These are phyloP conservation scores for Cetonia aurata DNA, from an alignment of 2,888 invertebrate species.

Conservation along the genomic window DNA sequence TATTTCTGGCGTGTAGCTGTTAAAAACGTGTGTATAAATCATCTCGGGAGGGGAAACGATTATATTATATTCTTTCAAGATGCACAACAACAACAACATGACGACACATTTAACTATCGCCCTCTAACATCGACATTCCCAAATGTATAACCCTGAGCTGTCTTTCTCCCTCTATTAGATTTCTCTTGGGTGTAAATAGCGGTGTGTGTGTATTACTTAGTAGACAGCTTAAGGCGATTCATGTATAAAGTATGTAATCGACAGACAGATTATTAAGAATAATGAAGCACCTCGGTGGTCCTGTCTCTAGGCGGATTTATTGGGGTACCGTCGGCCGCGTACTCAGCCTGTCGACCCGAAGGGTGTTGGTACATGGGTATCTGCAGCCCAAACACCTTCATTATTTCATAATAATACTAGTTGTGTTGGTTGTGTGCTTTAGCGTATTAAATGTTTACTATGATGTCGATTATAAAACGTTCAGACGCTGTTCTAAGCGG, in stretches of 20 bases:
- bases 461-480: slow-evolving; percentile 1
- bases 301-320: slow-evolving; percentile 66
- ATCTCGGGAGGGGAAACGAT: slow-evolving; percentile 20
- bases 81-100: slow-evolving; percentile 49
- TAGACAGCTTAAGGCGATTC: slow-evolving; percentile 59
- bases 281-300: slow-evolving; percentile 66
- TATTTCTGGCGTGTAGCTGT: slow-evolving; percentile 9
- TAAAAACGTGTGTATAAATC: slow-evolving; percentile 15
- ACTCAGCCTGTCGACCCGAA: slow-evolving; percentile 68
- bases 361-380: slow-evolving; percentile 75
- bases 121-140: slow-evolving; percentile 58
- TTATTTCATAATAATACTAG: slow-evolving; percentile 43
- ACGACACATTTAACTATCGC: slow-evolving; percentile 52
- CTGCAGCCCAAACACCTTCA: slow-evolving; percentile 68
- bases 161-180: slow-evolving; percentile 3
- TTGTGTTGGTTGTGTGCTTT: slow-evolving; percentile 33
- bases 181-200: slow-evolving; percentile 3
- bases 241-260: slow-evolving; percentile 70
- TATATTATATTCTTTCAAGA: slow-evolving; percentile 44
- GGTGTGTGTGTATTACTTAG: slow-evolving; percentile 22
- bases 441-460: background rate
- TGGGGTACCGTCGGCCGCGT: slow-evolving; percentile 67
- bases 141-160: slow-evolving; percentile 43
- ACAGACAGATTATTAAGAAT: slow-evolving; percentile 74
- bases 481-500: slow-evolving; percentile 38